phyloP scores from a whole-genome alignment of 2,888 invertebrate genomes.

The Entomobrya proxima region DNA sequence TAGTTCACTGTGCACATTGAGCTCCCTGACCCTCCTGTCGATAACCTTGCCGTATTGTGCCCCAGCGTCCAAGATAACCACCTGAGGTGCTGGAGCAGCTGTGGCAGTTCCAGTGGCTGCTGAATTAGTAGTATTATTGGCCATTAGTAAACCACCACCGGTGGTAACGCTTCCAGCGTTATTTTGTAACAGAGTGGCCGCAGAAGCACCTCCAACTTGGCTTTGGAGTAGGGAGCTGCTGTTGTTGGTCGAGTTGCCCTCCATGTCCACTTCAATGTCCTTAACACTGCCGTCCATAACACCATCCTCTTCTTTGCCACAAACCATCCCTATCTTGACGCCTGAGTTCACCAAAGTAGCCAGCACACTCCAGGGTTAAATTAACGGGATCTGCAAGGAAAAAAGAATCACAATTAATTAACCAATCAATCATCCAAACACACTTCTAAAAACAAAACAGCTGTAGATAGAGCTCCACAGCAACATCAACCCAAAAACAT shows the following conservation, averaged over 20 bases:
- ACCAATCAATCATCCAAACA: too few species aligned
- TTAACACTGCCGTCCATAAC: constrained; percentile 71
- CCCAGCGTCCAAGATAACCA: constrained; percentile 98
- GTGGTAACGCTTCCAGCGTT: constrained; percentile 56
- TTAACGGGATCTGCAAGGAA: too few species aligned
- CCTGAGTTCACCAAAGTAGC: constrained; percentile 65
- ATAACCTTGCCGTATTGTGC: constrained; percentile 99
- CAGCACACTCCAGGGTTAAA: constrained; percentile 56
- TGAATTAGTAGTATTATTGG: too few species aligned
- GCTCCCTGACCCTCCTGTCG: constrained; percentile 92
- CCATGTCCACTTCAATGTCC: constrained; percentile 71
- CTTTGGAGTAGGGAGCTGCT: too few species aligned
- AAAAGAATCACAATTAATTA: too few species aligned
- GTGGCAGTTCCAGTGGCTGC: constrained; percentile 41
- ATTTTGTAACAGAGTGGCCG: too few species aligned
- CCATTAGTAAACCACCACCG: too few species aligned
- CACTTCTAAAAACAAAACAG: too few species aligned
- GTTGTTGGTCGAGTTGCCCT: constrained; percentile 65
- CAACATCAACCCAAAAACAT: too few species aligned
- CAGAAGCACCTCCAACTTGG: too few species aligned
- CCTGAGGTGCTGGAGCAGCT: constrained; percentile 76
- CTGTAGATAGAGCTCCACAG: too few species aligned
- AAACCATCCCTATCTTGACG: constrained; percentile 75
- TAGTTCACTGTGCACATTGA: constrained; percentile 95
- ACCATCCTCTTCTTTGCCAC: constrained; percentile 75